Percentiles rank a stretch among this genome's conserved stretches.
Evolutionary conservation across 2,888 invertebrate species (phyloP).

Genomic region (Mimachlamys varia): DNA sequence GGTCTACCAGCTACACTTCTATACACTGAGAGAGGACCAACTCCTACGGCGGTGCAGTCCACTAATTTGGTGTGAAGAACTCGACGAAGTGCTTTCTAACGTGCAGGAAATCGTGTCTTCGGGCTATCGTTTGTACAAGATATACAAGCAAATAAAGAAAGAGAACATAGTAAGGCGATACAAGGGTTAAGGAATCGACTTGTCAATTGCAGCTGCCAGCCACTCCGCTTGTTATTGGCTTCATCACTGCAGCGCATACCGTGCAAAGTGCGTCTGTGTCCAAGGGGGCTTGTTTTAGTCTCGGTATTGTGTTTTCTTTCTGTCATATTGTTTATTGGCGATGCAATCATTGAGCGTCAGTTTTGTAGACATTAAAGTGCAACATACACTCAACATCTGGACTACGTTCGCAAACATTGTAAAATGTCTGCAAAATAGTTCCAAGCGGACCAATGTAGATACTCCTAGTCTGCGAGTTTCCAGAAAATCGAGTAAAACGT

Average conservation of each 20-base stretch:
- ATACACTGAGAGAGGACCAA: background rate
- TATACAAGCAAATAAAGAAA: background rate
- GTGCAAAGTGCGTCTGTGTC: background rate
- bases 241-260: background rate
- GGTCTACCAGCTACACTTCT: background rate
- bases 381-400: too few species aligned
- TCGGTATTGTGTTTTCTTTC: too few species aligned
- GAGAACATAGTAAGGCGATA: background rate
- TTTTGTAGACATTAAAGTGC: too few species aligned
- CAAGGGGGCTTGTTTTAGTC: background rate
- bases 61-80: slow-evolving; percentile 15
- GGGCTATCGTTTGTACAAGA: background rate
- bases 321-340: too few species aligned
- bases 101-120: slow-evolving; percentile 4
- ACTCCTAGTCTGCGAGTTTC: too few species aligned
- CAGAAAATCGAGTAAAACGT: too few species aligned
- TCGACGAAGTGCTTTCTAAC: background rate
- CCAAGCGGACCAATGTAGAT: too few species aligned
- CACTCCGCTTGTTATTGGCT: background rate
- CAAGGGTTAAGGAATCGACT: background rate
- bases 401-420: too few species aligned
- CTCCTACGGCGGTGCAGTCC: background rate
- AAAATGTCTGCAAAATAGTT: too few species aligned
- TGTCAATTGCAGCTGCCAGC: background rate
- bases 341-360: too few species aligned